phyloP scores from a whole-genome alignment of 1,140 invertebrate genomes.

The Papilio xuthus region DNA sequence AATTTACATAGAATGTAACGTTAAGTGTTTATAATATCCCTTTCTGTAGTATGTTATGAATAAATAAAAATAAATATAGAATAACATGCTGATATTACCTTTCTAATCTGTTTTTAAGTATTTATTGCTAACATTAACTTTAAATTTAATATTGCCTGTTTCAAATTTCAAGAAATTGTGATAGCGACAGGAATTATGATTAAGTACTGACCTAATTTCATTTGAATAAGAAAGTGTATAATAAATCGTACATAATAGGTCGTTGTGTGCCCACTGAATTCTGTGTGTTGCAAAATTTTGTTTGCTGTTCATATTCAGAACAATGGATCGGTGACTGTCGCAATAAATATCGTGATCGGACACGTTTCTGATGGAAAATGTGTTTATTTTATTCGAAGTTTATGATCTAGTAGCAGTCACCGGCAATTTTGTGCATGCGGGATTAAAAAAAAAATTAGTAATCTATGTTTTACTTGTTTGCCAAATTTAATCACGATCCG shows the following conservation, averaged over 20 bases:
- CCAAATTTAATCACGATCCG: no score
- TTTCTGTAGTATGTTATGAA: no score
- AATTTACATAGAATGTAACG: no score
- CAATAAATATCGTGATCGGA: not conserved
- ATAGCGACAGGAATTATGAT: constrained; percentile 6
- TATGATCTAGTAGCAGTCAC: not conserved
- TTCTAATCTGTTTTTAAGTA: constrained; percentile 4
- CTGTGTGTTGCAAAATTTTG: constrained; percentile 6
- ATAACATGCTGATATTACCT: not conserved
- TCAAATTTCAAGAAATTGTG: not conserved
- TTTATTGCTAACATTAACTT: not conserved
- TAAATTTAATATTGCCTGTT: not conserved
- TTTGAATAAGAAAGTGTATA: not conserved
- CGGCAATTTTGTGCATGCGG: no score
- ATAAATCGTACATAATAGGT: constrained; percentile 9
- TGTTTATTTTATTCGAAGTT: not conserved
- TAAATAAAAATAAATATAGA: not conserved
- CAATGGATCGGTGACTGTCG: not conserved
- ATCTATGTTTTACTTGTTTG: no score
- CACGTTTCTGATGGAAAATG: not conserved
- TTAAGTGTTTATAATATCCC: no score
- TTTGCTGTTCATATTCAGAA: constrained; percentile 25
- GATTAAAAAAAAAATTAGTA: no score
- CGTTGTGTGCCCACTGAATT: not conserved
- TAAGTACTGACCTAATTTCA: not conserved